Evolutionary conservation across 2,888 invertebrate genomes (phyloP), one percentile per base, ranked within the genome.

Genomic region (Sicus ferrugineus): DNA sequence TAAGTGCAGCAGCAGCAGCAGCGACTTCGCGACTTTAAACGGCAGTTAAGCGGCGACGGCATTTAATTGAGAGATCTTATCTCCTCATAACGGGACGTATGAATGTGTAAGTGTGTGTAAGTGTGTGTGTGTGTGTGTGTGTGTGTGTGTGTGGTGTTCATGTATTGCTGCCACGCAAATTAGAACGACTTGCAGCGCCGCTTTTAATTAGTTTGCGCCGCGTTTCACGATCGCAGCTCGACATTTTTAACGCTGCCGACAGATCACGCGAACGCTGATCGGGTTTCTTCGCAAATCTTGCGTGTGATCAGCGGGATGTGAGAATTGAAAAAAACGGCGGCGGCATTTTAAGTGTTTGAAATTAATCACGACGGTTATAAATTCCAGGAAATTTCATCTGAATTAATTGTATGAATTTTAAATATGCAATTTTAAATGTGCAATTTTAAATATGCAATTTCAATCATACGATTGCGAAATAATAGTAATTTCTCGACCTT

Each of bases 41-140:
- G 56, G 58, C 23, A 54, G 65, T 65, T 54, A 52, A 54, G 54
- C 65, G 26, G 26, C 66, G 38, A 42, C 30, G 30, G 28, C 56
- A 28, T 26, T 66, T 56, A 66, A 66, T 66, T 56, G 26, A 66
- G n/a, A n/a, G 66, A 66, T 66, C 56, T 66, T 66, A 66, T 66
- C 66, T 38, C 30, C 16, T 14, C 59, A 56, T 9, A 38, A 14
- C 38, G 7, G 38, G 38, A 7, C 7, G 14, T 14, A 34, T 9
- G 34, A 34, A 14, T 34, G 34, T 34, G 23, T 42, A 6, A 6
- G 26, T 62, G 42, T 62, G 46, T 63, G 28, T 21, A 19, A 26
- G 11, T 23, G 9, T 30, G 34, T 34, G 34, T 34, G 34, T 34
- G 34, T 34, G 34, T 34, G 34, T 34, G n/a, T 42, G 42, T 42